A percentile compares a stretch with the other conserved stretches of the same genome.
phyloP scores from a whole-genome alignment of 1,140 invertebrate genomes.

The Pseudobourletiella spinata region DNA sequence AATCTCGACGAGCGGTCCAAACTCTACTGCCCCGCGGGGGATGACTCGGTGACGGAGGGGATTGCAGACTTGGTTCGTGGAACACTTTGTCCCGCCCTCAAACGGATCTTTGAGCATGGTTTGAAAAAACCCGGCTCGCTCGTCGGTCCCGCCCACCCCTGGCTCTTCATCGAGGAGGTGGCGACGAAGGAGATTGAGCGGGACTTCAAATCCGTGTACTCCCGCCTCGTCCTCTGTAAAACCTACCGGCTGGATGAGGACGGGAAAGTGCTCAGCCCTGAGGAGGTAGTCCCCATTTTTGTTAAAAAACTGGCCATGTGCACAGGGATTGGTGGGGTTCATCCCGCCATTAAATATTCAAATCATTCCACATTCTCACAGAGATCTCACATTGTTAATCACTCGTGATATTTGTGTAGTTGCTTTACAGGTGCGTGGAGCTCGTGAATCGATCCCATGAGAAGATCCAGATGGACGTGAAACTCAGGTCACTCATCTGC shows the following conservation, averaged over 20 bases:
- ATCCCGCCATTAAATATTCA: too few species aligned
- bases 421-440: conserved; percentile 91
- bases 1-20: conserved; percentile 94
- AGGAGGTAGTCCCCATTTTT: conserved; percentile 71
- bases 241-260: conserved; percentile 98
- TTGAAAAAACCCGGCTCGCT: conserved; percentile 69
- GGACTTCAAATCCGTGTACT: conserved; percentile 97
- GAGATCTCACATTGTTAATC: too few species aligned
- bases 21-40: conserved; percentile 89
- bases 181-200: conserved; percentile 92
- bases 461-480: conserved; percentile 95
- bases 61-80: conserved; percentile 94
- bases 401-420: too few species aligned
- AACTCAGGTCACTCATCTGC: conserved; percentile 87
- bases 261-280: conserved; percentile 95
- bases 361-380: too few species aligned
- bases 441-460: conserved; percentile 92
- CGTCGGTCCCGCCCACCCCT: conserved; percentile 91
- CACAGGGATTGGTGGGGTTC: too few species aligned
- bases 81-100: conserved; percentile 83
- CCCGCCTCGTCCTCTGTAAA: conserved; percentile 91
- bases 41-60: conserved; percentile 91
- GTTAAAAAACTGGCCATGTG: too few species aligned
- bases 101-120: conserved; percentile 91
- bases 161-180: conserved; percentile 97